Evolutionary conservation across 2,888 invertebrate species (phyloP).

Genomic region (Nasonovia ribisnigri): DNA sequence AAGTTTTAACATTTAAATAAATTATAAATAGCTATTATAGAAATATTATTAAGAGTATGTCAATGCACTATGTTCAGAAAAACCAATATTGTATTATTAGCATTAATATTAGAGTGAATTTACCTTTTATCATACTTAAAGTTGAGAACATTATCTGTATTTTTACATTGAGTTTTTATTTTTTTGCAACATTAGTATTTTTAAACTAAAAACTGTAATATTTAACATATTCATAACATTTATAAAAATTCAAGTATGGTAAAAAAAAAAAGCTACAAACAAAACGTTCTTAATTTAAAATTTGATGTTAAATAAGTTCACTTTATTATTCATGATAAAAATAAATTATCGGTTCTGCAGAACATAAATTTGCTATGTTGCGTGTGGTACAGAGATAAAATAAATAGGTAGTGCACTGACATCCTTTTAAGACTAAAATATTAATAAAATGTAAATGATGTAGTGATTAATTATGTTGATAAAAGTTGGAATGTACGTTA

Average conservation of each 20-base stretch:
- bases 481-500: constrained; percentile 7
- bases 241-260: not conserved
- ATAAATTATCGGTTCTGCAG: not conserved
- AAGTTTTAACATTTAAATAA: constrained; percentile 50
- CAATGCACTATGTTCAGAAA: not conserved
- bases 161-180: not conserved
- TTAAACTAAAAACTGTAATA: not conserved
- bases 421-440: constrained; percentile 35
- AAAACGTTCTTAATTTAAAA: not conserved
- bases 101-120: not conserved
- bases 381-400: not conserved
- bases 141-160: not conserved
- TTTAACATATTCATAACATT: not conserved
- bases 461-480: not conserved
- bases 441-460: constrained; percentile 25
- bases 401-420: not conserved
- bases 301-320: not conserved
- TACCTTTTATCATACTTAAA: not conserved
- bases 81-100: not conserved
- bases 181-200: not conserved
- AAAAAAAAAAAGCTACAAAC: not conserved
- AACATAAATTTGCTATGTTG: not conserved
- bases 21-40: constrained; percentile 34
- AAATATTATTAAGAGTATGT: constrained; percentile 17
- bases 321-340: not conserved